Percentiles rank a stretch among this genome's conserved stretches.
Evolutionary conservation across 2,113 vertebrate genomes (phyloP).

Genomic region (Puma concolor): DNA sequence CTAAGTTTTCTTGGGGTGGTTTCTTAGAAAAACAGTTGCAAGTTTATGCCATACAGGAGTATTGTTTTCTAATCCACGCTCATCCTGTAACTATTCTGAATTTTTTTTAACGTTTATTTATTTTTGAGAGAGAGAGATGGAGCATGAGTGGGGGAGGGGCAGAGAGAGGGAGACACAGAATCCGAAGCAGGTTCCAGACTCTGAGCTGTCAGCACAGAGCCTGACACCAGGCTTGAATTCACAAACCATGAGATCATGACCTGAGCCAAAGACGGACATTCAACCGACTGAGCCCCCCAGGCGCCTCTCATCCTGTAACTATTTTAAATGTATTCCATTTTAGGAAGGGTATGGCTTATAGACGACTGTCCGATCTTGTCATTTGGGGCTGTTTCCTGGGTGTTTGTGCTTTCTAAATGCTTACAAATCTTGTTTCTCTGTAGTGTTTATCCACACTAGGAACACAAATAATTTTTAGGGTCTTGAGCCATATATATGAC

Average conservation of each 20-base stretch:
- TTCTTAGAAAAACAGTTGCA: background rate
- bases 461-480: background rate
- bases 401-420: background rate
- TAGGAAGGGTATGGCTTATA: background rate
- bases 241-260: no score
- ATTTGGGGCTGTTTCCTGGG: background rate
- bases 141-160: no score
- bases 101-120: background rate
- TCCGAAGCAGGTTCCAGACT: no score
- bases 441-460: background rate
- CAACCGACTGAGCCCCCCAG: no score
- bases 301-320: background rate
- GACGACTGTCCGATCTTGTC: background rate
- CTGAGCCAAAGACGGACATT: no score
- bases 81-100: background rate
- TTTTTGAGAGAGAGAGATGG: no score
- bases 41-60: background rate
- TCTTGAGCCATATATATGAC: background rate
- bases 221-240: no score
- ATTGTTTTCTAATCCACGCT: background rate
- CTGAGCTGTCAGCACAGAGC: no score
- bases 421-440: background rate
- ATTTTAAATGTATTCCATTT: background rate
- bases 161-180: no score
- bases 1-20: background rate